phyloP scores from a whole-genome alignment of 1,140 invertebrate genomes.

The Tigriopus japonicus region DNA sequence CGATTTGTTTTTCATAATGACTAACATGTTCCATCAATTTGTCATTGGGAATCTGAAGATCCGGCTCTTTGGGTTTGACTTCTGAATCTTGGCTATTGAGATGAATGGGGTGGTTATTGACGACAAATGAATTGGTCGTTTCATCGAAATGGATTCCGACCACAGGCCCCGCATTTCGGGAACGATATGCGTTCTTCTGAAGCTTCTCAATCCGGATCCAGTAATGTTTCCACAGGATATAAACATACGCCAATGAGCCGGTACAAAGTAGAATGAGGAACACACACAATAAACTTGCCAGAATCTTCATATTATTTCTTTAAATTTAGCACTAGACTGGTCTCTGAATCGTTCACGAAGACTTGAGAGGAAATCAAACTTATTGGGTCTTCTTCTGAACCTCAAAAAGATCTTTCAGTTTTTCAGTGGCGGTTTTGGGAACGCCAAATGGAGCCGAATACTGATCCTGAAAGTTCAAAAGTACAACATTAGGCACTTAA shows the following conservation, averaged over 20 bases:
- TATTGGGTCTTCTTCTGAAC: not conserved
- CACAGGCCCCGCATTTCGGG: not conserved
- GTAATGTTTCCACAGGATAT: slow-evolving; percentile 6
- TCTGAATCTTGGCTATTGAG: not conserved
- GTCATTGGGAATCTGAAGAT: slow-evolving; percentile 1
- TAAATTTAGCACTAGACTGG: not conserved
- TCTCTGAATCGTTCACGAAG: not conserved
- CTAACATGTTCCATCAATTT: not conserved
- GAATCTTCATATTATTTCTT: not conserved
- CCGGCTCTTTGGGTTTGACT: not conserved
- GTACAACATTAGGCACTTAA: too few relatives aligned
- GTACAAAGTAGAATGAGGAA: not conserved
- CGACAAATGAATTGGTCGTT: not conserved
- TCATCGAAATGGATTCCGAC: slow-evolving; percentile 1
- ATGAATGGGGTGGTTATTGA: not conserved
- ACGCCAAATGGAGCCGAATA: not conserved
- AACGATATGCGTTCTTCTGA: too few relatives aligned
- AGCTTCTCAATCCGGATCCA: slow-evolving; percentile 1
- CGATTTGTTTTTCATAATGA: slow-evolving; percentile 5
- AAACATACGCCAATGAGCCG: slow-evolving; percentile 1
- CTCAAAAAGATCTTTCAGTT: not conserved
- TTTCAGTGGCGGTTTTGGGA: not conserved
- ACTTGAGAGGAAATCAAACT: not conserved
- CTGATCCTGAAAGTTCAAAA: not conserved
- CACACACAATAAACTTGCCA: not conserved